Base-by-base conservation (phyloP, 2,113 vertebrate species). In the Suricata suricatta region DNA sequence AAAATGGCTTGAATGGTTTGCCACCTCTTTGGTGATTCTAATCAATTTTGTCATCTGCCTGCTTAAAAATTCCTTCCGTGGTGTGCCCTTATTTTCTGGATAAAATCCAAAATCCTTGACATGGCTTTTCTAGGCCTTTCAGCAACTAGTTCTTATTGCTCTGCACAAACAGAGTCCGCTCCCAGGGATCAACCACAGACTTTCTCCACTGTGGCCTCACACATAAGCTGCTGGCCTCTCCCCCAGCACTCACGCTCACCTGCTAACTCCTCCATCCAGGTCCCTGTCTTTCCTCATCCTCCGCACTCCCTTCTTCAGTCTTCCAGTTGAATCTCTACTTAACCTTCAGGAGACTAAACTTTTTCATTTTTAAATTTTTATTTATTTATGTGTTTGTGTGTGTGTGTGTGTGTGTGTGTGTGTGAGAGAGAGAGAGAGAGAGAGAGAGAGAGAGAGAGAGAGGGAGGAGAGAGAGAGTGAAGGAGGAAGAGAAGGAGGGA, bases 31-130 rank as follows among this genome's bases (percentile, higher is more conserved):
- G 0, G 35, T 33, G n/a, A 79, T 9, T 83, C n/a, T 79, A 47
- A 80, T 76, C 4, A 33, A 19, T 87, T 47, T 74, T 90, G 38
- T 71, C 35, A 88, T 21, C 57, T 85, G 12, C 7, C 3, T 76
- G n/a, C 23, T 69, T 95, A 66, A 91, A 80, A 91, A 44, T 95
- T 90, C 41, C 33, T 93, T 83, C 44, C 29, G 25, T 76, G 76
- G 4, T 41, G 85, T 33, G 69, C 50, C 13, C 11, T 96, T 52
- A 66, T 88, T 79, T 89, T 90, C 47, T 86, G 79, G n/a, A 77
- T 96, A 25, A 76, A 83, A 21, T 90, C 68, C 7, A 25, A 9
- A 69, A 80, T 92, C 38, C 35, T 71, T 93, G 44, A 33, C 54
- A 27, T 79, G 86, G 5, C 23, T 93, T 80, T 38, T 11, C 63